These are phyloP conservation scores for Chloebia gouldiae DNA, from an alignment of 2,113 vertebrate genomes.

Conservation along the genomic window DNA sequence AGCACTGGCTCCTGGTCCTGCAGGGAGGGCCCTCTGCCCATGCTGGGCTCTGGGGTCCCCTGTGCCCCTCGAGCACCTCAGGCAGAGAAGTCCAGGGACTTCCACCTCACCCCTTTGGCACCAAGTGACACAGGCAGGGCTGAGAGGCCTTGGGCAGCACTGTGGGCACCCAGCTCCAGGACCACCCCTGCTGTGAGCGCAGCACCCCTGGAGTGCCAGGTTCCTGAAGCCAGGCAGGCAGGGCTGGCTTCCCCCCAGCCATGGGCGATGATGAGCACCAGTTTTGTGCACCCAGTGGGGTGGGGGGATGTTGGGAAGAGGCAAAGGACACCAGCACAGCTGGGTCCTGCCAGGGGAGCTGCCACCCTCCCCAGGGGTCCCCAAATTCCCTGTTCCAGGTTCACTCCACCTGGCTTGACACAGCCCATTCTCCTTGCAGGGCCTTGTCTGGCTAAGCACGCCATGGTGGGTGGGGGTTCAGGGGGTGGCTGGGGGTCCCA, in stretches of 20 bases:
- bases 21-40: conserved; percentile 12
- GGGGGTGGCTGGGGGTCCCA: not conserved
- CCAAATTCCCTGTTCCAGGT: not conserved
- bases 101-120: not conserved
- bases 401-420: rapidly evolving
- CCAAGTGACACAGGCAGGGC: not conserved
- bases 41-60: not conserved
- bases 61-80: rapidly evolving
- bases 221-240: not conserved
- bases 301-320: too few relatives aligned
- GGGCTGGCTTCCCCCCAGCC: not conserved
- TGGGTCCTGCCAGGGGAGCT: not conserved
- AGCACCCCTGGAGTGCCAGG: not conserved
- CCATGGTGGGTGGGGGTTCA: not conserved
- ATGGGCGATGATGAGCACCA: not conserved
- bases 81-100: not conserved
- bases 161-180: too few relatives aligned
- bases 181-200: not conserved
- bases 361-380: not conserved
- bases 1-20: not conserved
- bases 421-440: not conserved
- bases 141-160: not conserved
- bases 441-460: not conserved
- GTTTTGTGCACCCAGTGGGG: rapidly evolving
- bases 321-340: not conserved